A percentile compares a stretch with the other conserved stretches of the same genome.
These are phyloP conservation scores for Crossocerus cetratus DNA, from an alignment of 2,888 invertebrate genomes.

Conservation along the genomic window DNA sequence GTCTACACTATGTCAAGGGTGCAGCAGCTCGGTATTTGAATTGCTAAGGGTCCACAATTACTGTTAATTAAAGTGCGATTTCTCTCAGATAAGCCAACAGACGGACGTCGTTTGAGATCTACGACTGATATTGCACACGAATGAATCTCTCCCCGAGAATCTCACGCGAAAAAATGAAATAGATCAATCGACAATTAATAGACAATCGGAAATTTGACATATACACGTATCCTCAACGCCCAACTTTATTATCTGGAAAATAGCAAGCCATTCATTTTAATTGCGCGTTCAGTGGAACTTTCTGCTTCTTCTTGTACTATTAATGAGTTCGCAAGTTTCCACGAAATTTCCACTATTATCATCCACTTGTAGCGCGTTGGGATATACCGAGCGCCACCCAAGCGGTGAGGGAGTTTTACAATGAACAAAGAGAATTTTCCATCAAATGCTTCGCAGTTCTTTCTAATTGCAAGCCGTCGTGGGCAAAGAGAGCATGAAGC, in stretches of 20 bases:
- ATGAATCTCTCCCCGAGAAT: slow-evolving; percentile 2
- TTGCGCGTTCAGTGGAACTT: slow-evolving; percentile 14
- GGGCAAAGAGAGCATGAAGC: too few relatives aligned
- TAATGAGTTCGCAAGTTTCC: slow-evolving; percentile 43
- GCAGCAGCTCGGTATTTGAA: slow-evolving; percentile 60
- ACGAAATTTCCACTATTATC: slow-evolving; percentile 51
- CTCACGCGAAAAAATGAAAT: slow-evolving; percentile 9
- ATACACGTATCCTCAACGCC: too few relatives aligned
- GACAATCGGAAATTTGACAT: too few relatives aligned
- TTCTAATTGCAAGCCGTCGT: too few relatives aligned
- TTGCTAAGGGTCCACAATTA: slow-evolving; percentile 58
- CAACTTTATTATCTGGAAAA: too few relatives aligned
- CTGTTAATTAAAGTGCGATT: slow-evolving; percentile 61
- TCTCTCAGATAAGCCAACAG: slow-evolving; percentile 23
- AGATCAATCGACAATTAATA: slow-evolving; percentile 14
- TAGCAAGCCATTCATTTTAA: neutral
- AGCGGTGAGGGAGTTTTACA: too few relatives aligned
- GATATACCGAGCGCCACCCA: too few relatives aligned
- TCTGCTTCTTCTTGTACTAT: slow-evolving; percentile 41
- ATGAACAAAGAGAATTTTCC: too few relatives aligned
- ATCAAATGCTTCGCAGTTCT: too few relatives aligned
- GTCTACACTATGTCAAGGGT: slow-evolving; percentile 55
- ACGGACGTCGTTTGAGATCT: slow-evolving; percentile 1
- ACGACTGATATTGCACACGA: neutral
- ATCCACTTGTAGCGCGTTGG: slow-evolving; percentile 15